Evolutionary conservation across 2,888 invertebrate genomes (phyloP).

Genomic region (Epinotia ramella): DNA sequence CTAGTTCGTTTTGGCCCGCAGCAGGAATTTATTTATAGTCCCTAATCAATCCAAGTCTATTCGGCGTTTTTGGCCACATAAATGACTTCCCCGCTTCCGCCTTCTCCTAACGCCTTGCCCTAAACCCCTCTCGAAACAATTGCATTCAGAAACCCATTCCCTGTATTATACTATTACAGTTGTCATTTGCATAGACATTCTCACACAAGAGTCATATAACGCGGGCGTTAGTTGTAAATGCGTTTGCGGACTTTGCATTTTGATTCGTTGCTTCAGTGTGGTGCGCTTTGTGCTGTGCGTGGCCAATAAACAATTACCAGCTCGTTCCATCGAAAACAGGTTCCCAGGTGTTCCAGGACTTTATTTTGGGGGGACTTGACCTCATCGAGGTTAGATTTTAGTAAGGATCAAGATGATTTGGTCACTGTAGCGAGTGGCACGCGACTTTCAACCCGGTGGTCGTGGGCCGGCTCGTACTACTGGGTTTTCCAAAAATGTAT

Average conservation of each 20-base stretch:
- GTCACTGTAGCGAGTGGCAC: too few relatives aligned
- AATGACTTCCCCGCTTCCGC: slow-evolving; percentile 22
- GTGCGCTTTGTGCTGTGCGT: background rate
- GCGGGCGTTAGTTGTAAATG: slow-evolving; percentile 28
- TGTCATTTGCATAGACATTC: slow-evolving; percentile 64
- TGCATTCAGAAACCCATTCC: slow-evolving; percentile 68
- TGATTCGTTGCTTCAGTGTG: slow-evolving; percentile 13
- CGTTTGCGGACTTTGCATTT: slow-evolving; percentile 30
- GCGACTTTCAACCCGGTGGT: too few relatives aligned
- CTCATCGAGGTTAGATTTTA: too few relatives aligned
- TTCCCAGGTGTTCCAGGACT: too few relatives aligned
- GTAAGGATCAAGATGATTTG: too few relatives aligned
- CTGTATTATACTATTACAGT: slow-evolving; percentile 52
- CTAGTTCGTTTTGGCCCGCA: too few relatives aligned
- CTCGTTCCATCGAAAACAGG: too few relatives aligned
- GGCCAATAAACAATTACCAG: background rate
- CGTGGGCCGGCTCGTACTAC: too few relatives aligned
- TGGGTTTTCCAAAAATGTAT: too few relatives aligned
- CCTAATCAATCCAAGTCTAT: too few relatives aligned
- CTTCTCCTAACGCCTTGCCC: background rate
- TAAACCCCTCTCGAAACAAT: slow-evolving; percentile 53
- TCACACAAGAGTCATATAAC: slow-evolving; percentile 52
- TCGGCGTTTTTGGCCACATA: background rate
- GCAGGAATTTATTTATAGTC: too few relatives aligned
- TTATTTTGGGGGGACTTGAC: too few relatives aligned